Evolutionary conservation across 2,888 invertebrate species (phyloP), one percentile per base, ranked within the genome.

Genomic region (Cylindroiulus punctatus): DNA sequence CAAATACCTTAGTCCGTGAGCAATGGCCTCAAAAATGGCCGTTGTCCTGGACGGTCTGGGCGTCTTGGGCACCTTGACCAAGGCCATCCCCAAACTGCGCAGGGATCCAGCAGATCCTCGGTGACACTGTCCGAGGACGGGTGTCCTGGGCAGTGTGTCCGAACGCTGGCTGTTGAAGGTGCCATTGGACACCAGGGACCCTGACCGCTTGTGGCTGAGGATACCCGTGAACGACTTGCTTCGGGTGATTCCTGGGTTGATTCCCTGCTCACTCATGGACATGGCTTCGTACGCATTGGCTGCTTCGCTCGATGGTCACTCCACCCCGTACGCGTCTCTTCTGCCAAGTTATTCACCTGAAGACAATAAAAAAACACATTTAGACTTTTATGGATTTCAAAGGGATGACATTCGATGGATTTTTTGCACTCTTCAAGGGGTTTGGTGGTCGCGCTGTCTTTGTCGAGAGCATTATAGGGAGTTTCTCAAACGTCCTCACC

Each of bases 21-120:
- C 89, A 57, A 90, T 89, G 87, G 90, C 89, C 82, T 90, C 89
- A 88, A 90, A 90, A 89, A 90, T 90, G 86, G 90, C 88, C 26
- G 90, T 87, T 19, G 90, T 89, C 85, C 90, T 87, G 86, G 89
- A 89, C 17, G 90, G 90, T 83, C 90, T 88, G 10, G 91, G 90
- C 82, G 89, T 89, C 87, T 90, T 90, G 82, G 90, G 90, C 52
- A 90, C 88, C 88, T 90, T 91, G 32, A 81, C 85, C 47, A 85
- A 42, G n/a, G 47, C 82, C 85, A 87, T 57, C 30, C 87, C 87
- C 32, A 87, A 47, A 84, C 65, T 85, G 36, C 85, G 47, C 44
- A 85, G 40, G 26, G 85, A 81, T 19, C 85, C 85, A 10, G 81
- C 40, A 32, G 86, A 86, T 52, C 81, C 81, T 22, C 84, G 85